Conservation (phyloP, 2,888 invertebrate species). For the Chaetoderma sp. region DNA sequence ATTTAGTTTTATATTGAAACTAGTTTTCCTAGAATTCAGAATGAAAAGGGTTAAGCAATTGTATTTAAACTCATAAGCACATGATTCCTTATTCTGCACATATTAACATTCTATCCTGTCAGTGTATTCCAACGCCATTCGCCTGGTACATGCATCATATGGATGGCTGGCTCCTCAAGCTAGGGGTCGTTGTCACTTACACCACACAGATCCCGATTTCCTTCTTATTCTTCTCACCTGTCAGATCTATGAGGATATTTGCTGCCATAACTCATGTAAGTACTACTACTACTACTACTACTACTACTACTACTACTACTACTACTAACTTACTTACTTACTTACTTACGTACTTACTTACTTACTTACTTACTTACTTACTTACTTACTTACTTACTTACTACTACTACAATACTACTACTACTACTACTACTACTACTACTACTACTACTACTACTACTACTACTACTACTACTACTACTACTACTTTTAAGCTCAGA, state of each 20-base stretch:
- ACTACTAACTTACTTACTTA: no score
- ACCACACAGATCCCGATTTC: slow-evolving; percentile 78
- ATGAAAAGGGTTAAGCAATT: no score
- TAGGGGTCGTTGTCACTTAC: slow-evolving; percentile 75
- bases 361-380: no score
- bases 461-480: background rate
- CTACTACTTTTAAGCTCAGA: background rate
- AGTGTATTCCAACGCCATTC: slow-evolving; percentile 80
- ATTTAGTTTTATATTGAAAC: no score
- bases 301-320: background rate
- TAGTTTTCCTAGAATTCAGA: no score
- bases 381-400: no score
- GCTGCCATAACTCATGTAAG: slow-evolving; percentile 78
- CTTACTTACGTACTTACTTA: background rate
- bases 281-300: slow-evolving; percentile 18
- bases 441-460: background rate
- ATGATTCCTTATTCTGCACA: no score
- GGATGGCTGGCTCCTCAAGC: slow-evolving; percentile 77
- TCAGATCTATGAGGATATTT: slow-evolving; percentile 75
- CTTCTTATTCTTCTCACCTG: slow-evolving; percentile 80
- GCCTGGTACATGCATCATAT: slow-evolving; percentile 81
- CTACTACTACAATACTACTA: no score
- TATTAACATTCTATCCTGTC: slow-evolving; percentile 51
- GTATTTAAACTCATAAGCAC: no score
- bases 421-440: no score